These are phyloP conservation scores for Hemitrygon akajei DNA, from an alignment of 2,797 vertebrate genomes.

Conservation along the genomic window DNA sequence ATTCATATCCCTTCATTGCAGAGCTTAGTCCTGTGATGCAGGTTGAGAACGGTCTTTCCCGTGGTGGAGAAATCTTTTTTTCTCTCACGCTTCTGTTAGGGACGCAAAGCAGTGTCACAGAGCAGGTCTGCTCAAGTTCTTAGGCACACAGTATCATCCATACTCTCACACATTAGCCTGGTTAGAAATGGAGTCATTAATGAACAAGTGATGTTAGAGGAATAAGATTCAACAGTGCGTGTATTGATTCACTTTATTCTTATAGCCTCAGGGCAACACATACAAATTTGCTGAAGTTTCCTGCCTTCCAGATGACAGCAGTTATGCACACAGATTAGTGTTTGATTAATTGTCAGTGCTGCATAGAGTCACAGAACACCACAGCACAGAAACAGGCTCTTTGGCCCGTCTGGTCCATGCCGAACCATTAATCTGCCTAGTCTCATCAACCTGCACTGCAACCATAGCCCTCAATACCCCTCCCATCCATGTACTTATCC, in stretches of 20 bases:
- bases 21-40: no score
- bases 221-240: neutral
- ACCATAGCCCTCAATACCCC: no score
- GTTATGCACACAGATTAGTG: neutral
- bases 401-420: no score
- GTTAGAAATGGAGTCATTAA: neutral
- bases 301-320: neutral
- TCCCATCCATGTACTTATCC: no score
- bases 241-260: neutral
- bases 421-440: no score
- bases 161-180: neutral
- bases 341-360: neutral
- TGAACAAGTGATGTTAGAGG: neutral
- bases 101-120: neutral
- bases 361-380: neutral
- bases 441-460: no score
- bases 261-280: neutral
- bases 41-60: neutral
- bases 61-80: no score
- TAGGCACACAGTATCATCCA: neutral
- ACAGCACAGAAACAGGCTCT: no score
- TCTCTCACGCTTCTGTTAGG: neutral
- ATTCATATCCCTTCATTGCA: neutral
- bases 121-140: neutral
- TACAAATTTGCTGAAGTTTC: neutral